A percentile compares a stretch with the other conserved stretches of the same genome.
Evolutionary conservation across 2,113 vertebrate species (phyloP).

Genomic region (Coturnix japonica): DNA sequence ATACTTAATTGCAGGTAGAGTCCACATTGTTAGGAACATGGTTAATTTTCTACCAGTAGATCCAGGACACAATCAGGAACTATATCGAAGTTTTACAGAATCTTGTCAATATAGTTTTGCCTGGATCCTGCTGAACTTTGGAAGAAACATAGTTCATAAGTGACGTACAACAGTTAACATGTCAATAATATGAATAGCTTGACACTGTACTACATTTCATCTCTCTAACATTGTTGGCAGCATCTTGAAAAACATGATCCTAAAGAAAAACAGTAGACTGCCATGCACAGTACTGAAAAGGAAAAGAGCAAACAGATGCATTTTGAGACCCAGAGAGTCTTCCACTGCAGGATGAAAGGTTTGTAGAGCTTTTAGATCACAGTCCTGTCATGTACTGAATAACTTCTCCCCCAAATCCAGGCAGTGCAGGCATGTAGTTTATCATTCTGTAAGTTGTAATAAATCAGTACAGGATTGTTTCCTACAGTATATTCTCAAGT

Average conservation of each 20-base stretch:
- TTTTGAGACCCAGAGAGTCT: background rate
- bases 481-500: background rate
- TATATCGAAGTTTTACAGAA: background rate
- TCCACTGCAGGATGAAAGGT: background rate
- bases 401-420: background rate
- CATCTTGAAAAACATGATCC: background rate
- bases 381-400: too few species aligned
- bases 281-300: background rate
- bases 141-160: background rate
- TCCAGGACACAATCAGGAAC: background rate
- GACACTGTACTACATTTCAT: background rate
- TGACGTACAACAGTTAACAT: background rate
- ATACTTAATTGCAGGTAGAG: background rate
- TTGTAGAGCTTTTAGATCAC: accelerated
- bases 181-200: background rate
- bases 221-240: background rate
- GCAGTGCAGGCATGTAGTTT: background rate
- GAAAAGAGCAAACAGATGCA: background rate
- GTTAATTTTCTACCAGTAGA: background rate
- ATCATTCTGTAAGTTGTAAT: background rate
- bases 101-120: background rate
- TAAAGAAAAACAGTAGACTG: background rate
- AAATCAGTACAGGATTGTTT: conserved; percentile 10
- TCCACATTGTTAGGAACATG: background rate
- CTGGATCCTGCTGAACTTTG: background rate